Percentiles rank a stretch among this genome's conserved stretches.
phyloP scores from a whole-genome alignment of 2,888 invertebrate species.

The Diaperis boleti region DNA sequence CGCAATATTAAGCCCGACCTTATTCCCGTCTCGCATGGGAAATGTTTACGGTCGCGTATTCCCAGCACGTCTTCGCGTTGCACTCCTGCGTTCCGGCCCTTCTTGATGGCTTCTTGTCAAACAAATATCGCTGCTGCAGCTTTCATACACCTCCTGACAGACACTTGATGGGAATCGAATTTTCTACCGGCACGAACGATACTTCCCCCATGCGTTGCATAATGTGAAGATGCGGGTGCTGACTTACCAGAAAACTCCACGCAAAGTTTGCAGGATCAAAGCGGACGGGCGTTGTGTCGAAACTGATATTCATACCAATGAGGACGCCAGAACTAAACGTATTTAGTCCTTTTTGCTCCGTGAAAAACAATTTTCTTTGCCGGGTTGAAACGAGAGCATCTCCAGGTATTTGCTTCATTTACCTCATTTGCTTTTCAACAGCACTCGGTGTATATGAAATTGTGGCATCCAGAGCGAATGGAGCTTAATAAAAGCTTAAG shows the following conservation, averaged over 20 bases:
- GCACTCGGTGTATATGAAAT: too few relatives aligned
- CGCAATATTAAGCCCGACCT: slow-evolving; percentile 54
- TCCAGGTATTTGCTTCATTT: too few relatives aligned
- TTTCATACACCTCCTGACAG: slow-evolving; percentile 18
- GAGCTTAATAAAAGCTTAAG: too few relatives aligned
- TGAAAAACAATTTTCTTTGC: too few relatives aligned
- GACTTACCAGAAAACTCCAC: slow-evolving; percentile 1
- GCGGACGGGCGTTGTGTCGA: neutral
- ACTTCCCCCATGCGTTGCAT: slow-evolving; percentile 4
- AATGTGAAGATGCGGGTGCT: slow-evolving; percentile 11
- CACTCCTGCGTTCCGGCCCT: slow-evolving; percentile 45
- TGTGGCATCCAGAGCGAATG: too few relatives aligned
- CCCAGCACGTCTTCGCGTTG: slow-evolving; percentile 55
- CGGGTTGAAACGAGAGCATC: too few relatives aligned
- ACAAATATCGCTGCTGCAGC: slow-evolving; percentile 48
- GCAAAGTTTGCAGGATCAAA: slow-evolving; percentile 4
- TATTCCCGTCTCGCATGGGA: slow-evolving; percentile 55
- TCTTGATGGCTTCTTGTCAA: slow-evolving; percentile 51
- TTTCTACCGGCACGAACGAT: slow-evolving; percentile 23
- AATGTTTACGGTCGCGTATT: slow-evolving; percentile 56
- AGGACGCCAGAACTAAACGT: neutral
- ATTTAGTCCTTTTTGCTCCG: neutral
- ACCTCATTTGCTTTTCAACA: too few relatives aligned
- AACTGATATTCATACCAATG: neutral
- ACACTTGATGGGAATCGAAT: slow-evolving; percentile 24